Evolutionary conservation across 2,113 vertebrate genomes (phyloP).

Genomic region (Oncorhynchus kisutch): DNA sequence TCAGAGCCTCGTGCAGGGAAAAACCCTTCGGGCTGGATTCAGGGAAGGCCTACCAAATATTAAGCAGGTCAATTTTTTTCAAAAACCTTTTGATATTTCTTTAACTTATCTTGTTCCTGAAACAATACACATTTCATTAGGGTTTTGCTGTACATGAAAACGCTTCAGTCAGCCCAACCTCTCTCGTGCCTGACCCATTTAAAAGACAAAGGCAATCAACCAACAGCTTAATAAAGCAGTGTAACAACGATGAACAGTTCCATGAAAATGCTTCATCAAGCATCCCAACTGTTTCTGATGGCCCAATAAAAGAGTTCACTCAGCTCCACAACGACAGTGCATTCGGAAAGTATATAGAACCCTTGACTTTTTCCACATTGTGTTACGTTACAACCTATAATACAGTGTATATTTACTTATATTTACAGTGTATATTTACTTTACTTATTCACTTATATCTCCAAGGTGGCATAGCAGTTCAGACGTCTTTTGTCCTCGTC

Average conservation of each 20-base stretch:
- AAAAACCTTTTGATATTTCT: not conserved
- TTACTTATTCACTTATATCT: no score
- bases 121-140: not conserved
- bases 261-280: slow-evolving; percentile 8
- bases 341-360: no score
- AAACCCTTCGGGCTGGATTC: not conserved
- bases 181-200: not conserved
- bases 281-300: slow-evolving; percentile 4
- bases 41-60: not conserved
- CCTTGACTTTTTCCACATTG: no score
- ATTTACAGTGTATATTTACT: no score
- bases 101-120: not conserved
- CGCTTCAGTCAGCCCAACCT: no score
- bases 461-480: no score
- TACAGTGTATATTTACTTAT: no score
- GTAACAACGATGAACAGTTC: not conserved
- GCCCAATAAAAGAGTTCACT: not conserved
- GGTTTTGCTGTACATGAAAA: not conserved
- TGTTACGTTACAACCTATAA: no score
- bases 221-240: not conserved
- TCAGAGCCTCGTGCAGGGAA: not conserved
- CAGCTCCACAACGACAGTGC: not conserved
- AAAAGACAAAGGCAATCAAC: not conserved
- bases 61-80: not conserved
- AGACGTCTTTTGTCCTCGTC: no score